Base-by-base conservation (phyloP, 1,140 invertebrate species). In the Lordiphosa stackelbergi region DNA sequence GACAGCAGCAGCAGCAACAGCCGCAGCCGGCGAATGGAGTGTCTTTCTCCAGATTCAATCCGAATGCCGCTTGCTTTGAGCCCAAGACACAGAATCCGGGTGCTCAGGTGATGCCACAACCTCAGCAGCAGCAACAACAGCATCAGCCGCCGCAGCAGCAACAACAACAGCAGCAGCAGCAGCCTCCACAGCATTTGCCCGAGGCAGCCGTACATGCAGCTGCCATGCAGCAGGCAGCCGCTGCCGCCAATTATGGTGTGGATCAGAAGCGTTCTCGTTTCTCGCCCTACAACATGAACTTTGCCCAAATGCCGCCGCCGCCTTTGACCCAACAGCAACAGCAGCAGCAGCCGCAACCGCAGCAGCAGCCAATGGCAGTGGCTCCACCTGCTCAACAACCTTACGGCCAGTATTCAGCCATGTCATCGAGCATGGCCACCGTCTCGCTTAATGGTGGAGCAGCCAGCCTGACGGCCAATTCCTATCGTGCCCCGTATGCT, bases 181-280 rank as follows among this genome's bases (percentile, higher is more conserved):
- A 73, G 42, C 9, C 64, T 36, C 59, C 51, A 46, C 75, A 64
- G 42, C 53, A 42, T 12, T 54, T 53, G 13, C 58, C 66, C 9
- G 69, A 61, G 41, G 58, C 81, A 7, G 60, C 66, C 13, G 57
- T 46, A 5, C 56, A 64, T 53, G 54, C 55, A 48, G 57, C 49
- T 10, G 54, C 46, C 4, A 55, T 55, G 7, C 28, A 31, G 7
- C 28, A 31, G 28, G 28, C 28, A 8, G 54, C 69, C 2, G 64
- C 66, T 9, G 69, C 72, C 8, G 69, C 74, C 12, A 64, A 68
- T 11, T 83, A 83, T 31, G 77, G 77, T 1, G 45, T 69, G 4
- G 77, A 83, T 47, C 77, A 83, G 58, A 83, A 83, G 41, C 77
- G 77, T 0, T 83, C 77, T 0, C 78, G 77, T 4, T 83, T 83